These are phyloP conservation scores for Glaucopsyche alexis DNA, from an alignment of 2,888 invertebrate genomes.

Conservation along the genomic window DNA sequence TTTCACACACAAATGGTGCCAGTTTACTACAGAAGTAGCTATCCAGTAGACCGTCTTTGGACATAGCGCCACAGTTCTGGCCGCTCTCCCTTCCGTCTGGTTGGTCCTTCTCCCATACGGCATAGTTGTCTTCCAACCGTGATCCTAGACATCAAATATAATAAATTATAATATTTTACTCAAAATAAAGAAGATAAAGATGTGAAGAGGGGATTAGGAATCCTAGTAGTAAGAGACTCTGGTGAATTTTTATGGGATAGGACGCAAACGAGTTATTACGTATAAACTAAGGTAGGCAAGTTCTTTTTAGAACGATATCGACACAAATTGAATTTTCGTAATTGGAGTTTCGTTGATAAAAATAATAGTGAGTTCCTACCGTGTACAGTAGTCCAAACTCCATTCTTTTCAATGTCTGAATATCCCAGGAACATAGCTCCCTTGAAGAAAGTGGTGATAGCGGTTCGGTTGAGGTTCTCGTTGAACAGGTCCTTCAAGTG, in stretches of 20 bases:
- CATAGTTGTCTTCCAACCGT: neutral
- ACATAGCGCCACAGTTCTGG: constrained; percentile 22
- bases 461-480: neutral
- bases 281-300: too few relatives aligned
- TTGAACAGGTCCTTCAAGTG: neutral
- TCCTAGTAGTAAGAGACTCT: too few relatives aligned
- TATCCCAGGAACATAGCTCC: constrained; percentile 6
- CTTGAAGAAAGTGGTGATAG: neutral
- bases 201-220: too few relatives aligned
- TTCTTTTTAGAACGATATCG: too few relatives aligned
- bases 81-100: neutral
- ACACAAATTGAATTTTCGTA: too few relatives aligned
- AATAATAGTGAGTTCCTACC: constrained; percentile 8
- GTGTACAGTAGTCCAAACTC: constrained; percentile 25
- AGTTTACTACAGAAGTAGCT: neutral
- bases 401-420: neutral
- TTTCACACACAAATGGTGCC: constrained; percentile 15
- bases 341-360: too few relatives aligned
- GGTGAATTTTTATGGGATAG: too few relatives aligned
- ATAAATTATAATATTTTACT: too few relatives aligned
- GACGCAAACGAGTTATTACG: too few relatives aligned
- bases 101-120: neutral
- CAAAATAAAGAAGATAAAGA: too few relatives aligned
- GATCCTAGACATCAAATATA: neutral
- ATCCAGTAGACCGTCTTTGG: neutral